Percentiles rank a stretch among this genome's conserved stretches.
Conservation (phyloP, 2,888 invertebrate genomes). For the Hoplodrina ambigua region DNA sequence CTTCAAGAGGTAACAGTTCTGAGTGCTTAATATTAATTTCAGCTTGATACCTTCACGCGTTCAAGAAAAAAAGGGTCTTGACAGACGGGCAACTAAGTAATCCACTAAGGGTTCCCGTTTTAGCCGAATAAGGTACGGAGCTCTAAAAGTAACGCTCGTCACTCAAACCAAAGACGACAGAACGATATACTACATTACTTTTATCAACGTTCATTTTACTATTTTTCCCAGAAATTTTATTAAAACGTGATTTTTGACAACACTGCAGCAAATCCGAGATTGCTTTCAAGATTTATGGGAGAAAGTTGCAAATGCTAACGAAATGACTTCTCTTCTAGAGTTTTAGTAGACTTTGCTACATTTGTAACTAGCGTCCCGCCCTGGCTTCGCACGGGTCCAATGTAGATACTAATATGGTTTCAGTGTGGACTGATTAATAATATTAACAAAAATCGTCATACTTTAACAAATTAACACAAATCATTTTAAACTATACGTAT, state of each 20-base stretch:
- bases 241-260: slow-evolving; percentile 72
- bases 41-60: too few species aligned
- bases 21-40: too few species aligned
- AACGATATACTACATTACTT: slow-evolving; percentile 78
- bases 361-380: neutral
- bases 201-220: slow-evolving; percentile 77
- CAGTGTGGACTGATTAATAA: neutral
- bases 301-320: slow-evolving; percentile 49
- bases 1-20: too few species aligned
- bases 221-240: slow-evolving; percentile 76
- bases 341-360: slow-evolving; percentile 22
- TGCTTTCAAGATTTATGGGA: slow-evolving; percentile 58
- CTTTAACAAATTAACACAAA: too few species aligned
- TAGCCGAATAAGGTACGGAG: too few species aligned
- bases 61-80: too few species aligned
- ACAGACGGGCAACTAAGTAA: too few species aligned
- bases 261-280: slow-evolving; percentile 64
- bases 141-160: slow-evolving; percentile 13
- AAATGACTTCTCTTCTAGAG: slow-evolving; percentile 17
- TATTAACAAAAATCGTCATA: too few species aligned
- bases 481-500: too few species aligned
- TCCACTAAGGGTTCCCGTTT: too few species aligned
- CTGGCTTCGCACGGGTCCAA: neutral
- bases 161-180: slow-evolving; percentile 65
- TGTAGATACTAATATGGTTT: too few species aligned